These are phyloP conservation scores for Pristionchus mayeri DNA, from an alignment of 2,888 invertebrate genomes.

Conservation along the genomic window DNA sequence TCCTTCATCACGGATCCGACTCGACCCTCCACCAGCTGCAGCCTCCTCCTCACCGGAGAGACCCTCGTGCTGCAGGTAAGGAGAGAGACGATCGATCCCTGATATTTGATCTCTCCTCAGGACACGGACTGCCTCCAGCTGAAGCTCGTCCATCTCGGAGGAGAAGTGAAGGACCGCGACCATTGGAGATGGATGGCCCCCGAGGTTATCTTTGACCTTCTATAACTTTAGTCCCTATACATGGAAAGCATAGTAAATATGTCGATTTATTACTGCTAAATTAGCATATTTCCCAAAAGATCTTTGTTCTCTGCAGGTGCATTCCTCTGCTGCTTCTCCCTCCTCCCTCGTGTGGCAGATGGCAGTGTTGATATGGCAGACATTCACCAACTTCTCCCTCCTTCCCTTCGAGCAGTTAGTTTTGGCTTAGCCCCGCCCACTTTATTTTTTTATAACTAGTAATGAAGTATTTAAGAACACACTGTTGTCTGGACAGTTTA, in stretches of 20 bases:
- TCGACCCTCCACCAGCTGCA: not conserved
- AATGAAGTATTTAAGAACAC: not conserved
- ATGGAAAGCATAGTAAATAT: too few relatives aligned
- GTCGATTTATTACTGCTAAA: too few relatives aligned
- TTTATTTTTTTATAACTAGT: not conserved
- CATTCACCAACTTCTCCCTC: conserved; percentile 35
- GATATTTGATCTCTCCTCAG: conserved; percentile 4
- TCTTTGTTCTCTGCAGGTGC: not conserved
- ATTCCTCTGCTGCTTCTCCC: not conserved
- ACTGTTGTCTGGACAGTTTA: not conserved
- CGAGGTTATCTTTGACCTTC: conserved; percentile 22
- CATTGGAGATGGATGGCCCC: conserved; percentile 47
- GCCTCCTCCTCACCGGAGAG: conserved; percentile 18
- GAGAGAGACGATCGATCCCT: not conserved
- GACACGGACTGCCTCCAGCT: not conserved
- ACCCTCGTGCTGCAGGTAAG: conserved; percentile 34
- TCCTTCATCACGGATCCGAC: conserved; percentile 6
- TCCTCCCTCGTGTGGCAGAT: conserved; percentile 35
- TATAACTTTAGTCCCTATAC: not conserved
- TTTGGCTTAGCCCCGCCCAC: conserved; percentile 11
- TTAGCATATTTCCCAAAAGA: too few relatives aligned
- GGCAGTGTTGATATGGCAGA: conserved; percentile 43
- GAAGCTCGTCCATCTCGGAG: conserved; percentile 19
- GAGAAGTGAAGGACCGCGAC: not conserved
- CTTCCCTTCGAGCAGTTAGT: conserved; percentile 3